These are phyloP conservation scores for Neodiprion lecontei DNA, from an alignment of 1,140 invertebrate species.

Conservation along the genomic window DNA sequence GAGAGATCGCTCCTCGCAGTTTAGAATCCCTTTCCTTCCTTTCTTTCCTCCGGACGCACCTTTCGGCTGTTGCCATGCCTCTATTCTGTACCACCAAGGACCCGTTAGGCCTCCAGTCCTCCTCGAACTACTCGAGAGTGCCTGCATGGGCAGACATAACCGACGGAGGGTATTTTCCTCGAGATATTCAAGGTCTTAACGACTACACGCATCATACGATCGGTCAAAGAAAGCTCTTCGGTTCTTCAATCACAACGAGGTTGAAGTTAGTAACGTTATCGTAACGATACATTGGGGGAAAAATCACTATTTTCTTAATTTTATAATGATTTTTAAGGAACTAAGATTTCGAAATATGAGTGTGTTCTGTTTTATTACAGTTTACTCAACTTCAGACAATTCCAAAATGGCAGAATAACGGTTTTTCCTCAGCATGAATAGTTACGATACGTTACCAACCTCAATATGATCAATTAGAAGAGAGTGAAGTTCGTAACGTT, in stretches of 20 bases:
- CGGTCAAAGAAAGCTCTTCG: background rate
- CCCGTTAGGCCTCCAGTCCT: background rate
- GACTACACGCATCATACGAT: constrained; percentile 18
- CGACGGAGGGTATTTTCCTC: too few species aligned
- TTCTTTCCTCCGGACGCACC: background rate
- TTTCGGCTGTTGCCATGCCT: background rate
- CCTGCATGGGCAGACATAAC: too few species aligned
- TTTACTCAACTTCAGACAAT: too few species aligned
- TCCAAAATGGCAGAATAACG: too few species aligned
- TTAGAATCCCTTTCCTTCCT: background rate
- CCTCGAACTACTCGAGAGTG: background rate
- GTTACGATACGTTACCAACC: too few species aligned
- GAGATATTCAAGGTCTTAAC: background rate
- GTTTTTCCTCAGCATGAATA: too few species aligned
- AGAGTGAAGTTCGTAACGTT: constrained; percentile 25
- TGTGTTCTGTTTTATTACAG: too few species aligned
- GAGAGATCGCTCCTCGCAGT: too few species aligned
- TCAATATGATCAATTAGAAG: too few species aligned
- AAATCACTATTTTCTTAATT: too few species aligned
- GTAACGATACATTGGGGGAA: background rate
- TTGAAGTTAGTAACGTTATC: constrained; percentile 26
- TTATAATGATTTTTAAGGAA: too few species aligned
- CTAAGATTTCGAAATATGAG: too few species aligned
- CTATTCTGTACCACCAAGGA: background rate
- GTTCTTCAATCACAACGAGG: background rate